Base-by-base conservation (phyloP, 2,797 vertebrate species). In the Vespertilio murinus region DNA sequence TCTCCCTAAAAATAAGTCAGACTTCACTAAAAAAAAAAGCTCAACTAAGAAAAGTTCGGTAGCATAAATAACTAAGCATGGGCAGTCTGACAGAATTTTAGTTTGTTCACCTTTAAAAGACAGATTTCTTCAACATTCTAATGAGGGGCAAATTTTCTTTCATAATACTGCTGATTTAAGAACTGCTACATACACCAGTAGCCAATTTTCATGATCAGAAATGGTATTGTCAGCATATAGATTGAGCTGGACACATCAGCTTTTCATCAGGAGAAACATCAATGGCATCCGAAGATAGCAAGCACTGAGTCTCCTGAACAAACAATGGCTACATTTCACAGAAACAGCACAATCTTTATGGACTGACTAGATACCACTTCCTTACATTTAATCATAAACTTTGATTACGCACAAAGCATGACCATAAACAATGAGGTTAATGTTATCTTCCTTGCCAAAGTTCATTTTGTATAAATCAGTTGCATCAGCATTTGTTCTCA, bases 391-490 rank as follows among this genome's bases (percentile, higher is more conserved):
- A 97, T 98, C 98, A 97, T 97, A 98, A 98, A 98, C 98, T 98
- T 98, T 98, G 98, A 98, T 98, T 98, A 98, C 98, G 98, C 98
- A 99, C 99, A 99, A 98, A 98, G 98, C 98, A 98, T 97, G 98
- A 98, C 98, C 97, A 97, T 98, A 98, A 98, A 99, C 98, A 99
- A 99, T 98, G 98, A 99, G 99, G 98, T 98, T 98, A 97, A 96
- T 98, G 98, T 97, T 97, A 98, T 95, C 98, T 96, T 98, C 97
- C 97, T 99, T 98, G 98, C 98, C 98, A 99, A 99, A 99, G 98
- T 97, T 98, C 98, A 98, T 98, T 98, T 98, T 98, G 98, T 99
- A 99, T 98, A 99, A 98, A 98, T 99, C 98, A 98, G 98, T 99
- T 99, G 99, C 98, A 98, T 98, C 98, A 98, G 98, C 98, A 98